A percentile compares a stretch with the other conserved stretches of the same genome.
phyloP scores from a whole-genome alignment of 2,113 vertebrate genomes.

The Eonycteris spelaea region DNA sequence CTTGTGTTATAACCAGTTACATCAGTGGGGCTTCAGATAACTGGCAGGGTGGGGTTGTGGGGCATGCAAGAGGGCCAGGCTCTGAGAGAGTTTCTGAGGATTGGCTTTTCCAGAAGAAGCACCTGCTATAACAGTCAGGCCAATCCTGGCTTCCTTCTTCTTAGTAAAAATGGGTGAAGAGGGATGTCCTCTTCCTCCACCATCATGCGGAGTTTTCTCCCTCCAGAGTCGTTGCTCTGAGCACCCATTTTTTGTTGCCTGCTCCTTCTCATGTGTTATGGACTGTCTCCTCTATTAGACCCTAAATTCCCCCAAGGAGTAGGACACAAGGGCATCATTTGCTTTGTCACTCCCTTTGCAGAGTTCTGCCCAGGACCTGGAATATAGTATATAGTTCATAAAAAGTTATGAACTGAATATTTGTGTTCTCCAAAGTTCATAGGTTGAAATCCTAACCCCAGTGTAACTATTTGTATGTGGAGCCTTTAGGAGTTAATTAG shows the following conservation, averaged over 20 bases:
- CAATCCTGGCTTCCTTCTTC: background rate
- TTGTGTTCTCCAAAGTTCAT: background rate
- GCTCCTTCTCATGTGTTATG: background rate
- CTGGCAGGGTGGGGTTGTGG: background rate
- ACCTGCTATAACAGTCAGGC: background rate
- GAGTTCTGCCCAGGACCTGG: background rate
- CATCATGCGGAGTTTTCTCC: background rate
- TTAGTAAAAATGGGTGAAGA: background rate
- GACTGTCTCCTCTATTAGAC: background rate
- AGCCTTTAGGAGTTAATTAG: background rate
- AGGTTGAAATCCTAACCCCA: background rate
- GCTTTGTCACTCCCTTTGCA: background rate
- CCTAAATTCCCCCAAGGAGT: background rate
- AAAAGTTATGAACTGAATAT: background rate
- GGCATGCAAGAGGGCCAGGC: background rate
- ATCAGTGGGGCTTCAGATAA: background rate
- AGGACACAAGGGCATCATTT: background rate
- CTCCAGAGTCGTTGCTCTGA: background rate
- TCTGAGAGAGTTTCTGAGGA: background rate
- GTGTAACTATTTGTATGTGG: background rate
- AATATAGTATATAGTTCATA: background rate
- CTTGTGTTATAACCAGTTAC: background rate
- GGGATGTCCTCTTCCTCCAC: background rate
- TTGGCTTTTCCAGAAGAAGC: background rate
- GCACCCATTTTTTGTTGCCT: background rate